Base-by-base conservation (phyloP, 1,140 invertebrate genomes). In the Formica exsecta region DNA sequence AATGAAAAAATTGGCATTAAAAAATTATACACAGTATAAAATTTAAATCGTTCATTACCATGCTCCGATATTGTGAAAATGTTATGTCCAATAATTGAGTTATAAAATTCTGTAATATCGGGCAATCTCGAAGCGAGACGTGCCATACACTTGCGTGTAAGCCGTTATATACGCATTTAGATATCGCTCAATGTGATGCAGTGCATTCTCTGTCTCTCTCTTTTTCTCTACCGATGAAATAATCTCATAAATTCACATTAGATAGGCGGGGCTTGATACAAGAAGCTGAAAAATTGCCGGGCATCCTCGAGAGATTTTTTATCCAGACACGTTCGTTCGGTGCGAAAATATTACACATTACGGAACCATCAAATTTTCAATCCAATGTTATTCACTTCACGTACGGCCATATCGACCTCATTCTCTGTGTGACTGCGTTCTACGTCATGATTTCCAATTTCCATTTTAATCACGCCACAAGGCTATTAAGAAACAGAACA, bases 181-280 rank as follows among this genome's bases (percentile, higher is more conserved):
- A 65, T 57, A 68, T 48, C 54, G 64, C 66, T 29, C 73, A 51
- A 79, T 89, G 48, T 51, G 38, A 86, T 85, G 32, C 62, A 70
- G 19, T 70, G 16, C 5, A 7, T 41, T 57, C 48, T 29, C 32
- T 29, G 8, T 19, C 11, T 74, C 32, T 32, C 32, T 32, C 51
- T 61, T 19, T 73, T 61, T 44, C 68, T 19, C 79, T 51, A 2
- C 2, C 65, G 36, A 89, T 83, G 38, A 89, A 86, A 77, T 89
- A 89, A 89, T 74, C 51, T 59, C 59, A 89, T 89, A 86, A 89
- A 89, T 89, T 83, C 73, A 54, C 65, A 86, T 86, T 86, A 88
- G 48, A 51, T 19, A 51, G 41, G n/a, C 59, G 11, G n/a, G 11
- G 19, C 38, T 32, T 41, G 44, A 41, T 44, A 25, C 41, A 48